Percentiles rank a stretch among this genome's conserved stretches.
Evolutionary conservation across 2,888 invertebrate species (phyloP).

Genomic region (Conistra vaccinii): DNA sequence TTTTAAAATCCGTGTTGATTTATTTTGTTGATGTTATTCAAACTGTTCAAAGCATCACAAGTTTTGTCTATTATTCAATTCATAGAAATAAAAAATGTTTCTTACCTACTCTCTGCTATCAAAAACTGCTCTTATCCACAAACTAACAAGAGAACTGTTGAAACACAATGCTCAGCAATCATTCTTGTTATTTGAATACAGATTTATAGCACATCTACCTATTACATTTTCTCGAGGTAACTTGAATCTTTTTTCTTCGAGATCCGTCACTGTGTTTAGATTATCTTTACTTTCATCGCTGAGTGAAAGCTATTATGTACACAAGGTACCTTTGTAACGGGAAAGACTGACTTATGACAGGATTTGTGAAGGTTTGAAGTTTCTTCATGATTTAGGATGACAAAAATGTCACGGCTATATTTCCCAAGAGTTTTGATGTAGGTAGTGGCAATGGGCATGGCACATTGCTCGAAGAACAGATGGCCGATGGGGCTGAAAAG

Average conservation of each 20-base stretch:
- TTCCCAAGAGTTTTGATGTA: too few species aligned
- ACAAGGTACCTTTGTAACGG: constrained; percentile 3
- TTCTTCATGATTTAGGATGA: background rate
- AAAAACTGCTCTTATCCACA: background rate
- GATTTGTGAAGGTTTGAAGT: constrained; percentile 16
- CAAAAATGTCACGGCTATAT: too few species aligned
- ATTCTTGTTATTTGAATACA: constrained; percentile 43
- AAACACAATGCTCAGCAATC: constrained; percentile 16
- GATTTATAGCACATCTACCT: constrained; percentile 21
- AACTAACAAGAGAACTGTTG: constrained; percentile 15
- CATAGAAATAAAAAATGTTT: too few species aligned
- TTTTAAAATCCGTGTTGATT: too few species aligned
- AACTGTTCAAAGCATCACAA: too few species aligned
- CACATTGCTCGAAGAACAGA: too few species aligned
- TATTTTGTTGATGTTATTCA: too few species aligned
- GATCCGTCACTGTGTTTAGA: constrained; percentile 33
- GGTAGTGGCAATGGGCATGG: too few species aligned
- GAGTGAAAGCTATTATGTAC: constrained; percentile 35
- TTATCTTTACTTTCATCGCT: constrained; percentile 7
- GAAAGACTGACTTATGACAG: constrained; percentile 13
- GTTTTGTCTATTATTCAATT: too few species aligned
- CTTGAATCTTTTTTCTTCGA: constrained; percentile 28
- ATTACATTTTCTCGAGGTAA: constrained; percentile 23
- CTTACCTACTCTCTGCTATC: background rate
- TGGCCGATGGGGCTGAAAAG: too few species aligned